Evolutionary conservation across 2,113 vertebrate species (phyloP), one percentile per base, ranked within the genome.

Genomic region (Caranx melampygus): DNA sequence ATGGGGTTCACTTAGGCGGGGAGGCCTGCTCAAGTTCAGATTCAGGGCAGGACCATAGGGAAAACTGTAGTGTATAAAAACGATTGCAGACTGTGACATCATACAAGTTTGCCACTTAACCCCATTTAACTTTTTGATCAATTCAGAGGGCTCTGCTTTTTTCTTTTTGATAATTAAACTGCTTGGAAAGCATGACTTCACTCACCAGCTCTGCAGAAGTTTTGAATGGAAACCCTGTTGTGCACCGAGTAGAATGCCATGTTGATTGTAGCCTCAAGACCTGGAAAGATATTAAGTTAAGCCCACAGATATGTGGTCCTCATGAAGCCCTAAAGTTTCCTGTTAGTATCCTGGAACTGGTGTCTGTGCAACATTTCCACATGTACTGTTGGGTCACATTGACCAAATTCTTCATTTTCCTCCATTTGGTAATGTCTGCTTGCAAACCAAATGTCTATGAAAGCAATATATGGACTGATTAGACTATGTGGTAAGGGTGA

Each of bases 381-480:
- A 82, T 86, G 77, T 79, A 60, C 61, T 60, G 66, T 69, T 73
- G 72, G 82, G 79, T 88, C 75, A 83, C 59, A 58, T 70, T 74
- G 83, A 90, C 72, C 74, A 86, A 78, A 75, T 67, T 79, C 54
- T 83, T 81, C 31, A 75, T 87, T 89, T 88, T 84, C 79, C 86
- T 86, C 84, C 87, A 87, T 87, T 88, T 87, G 68, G 85, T 91
- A 80, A 91, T 86, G 90, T 90, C 88, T 88, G 69, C 72, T 71
- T 76, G 69, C 70, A 78, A 80, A 87, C 82, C 84, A 81, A 85
- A 85, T 55, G 90, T 79, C 82, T 82, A 44, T 26, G 66, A 83
- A 72, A 60, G 71, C 74, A 79, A 78, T 64, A 70, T 79, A 85
- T 88, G 67, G 68, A 71, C 81, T 71, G 73, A 84, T 86, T 77